phyloP scores from a whole-genome alignment of 1,140 invertebrate genomes.

The Pseudomyrmex gracilis region DNA sequence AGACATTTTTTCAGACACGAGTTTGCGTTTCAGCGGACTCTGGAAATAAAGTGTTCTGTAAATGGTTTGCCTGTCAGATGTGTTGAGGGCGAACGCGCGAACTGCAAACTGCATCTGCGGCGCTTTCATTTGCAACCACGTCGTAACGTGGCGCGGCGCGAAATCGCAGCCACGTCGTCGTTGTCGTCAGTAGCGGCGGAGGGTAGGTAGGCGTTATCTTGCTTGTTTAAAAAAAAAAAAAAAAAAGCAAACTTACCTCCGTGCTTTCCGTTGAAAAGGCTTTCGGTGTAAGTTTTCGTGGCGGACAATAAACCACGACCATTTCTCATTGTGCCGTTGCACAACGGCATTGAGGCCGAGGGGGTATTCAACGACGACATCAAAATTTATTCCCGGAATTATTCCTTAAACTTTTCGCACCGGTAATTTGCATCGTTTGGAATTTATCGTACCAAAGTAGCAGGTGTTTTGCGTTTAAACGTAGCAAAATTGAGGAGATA shows the following conservation, averaged over 20 bases:
- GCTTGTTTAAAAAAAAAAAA: conserved; percentile 15
- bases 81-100: conserved; percentile 17
- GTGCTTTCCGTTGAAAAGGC: conserved; percentile 52
- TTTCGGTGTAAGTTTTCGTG: conserved; percentile 60
- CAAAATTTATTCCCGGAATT: conserved; percentile 55
- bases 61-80: conserved; percentile 28
- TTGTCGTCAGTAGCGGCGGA: neutral
- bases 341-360: conserved; percentile 38
- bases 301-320: conserved; percentile 54
- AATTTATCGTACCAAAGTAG: conserved; percentile 40
- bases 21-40: neutral
- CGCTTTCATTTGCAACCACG: conserved; percentile 37
- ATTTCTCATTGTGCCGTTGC: conserved; percentile 55
- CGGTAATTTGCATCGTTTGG: conserved; percentile 35
- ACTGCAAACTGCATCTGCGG: conserved; percentile 40
- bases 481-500: neutral
- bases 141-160: conserved; percentile 23
- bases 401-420: conserved; percentile 50
- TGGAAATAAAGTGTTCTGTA: conserved; percentile 43
- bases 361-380: conserved; percentile 48
- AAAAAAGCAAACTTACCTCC: conserved; percentile 36
- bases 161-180: conserved; percentile 41
- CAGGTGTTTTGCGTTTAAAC: conserved; percentile 16
- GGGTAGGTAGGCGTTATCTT: conserved; percentile 46
- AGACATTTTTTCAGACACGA: neutral